These are phyloP conservation scores for Neodontobutis hainanensis DNA, from an alignment of 2,113 vertebrate genomes.

Conservation along the genomic window DNA sequence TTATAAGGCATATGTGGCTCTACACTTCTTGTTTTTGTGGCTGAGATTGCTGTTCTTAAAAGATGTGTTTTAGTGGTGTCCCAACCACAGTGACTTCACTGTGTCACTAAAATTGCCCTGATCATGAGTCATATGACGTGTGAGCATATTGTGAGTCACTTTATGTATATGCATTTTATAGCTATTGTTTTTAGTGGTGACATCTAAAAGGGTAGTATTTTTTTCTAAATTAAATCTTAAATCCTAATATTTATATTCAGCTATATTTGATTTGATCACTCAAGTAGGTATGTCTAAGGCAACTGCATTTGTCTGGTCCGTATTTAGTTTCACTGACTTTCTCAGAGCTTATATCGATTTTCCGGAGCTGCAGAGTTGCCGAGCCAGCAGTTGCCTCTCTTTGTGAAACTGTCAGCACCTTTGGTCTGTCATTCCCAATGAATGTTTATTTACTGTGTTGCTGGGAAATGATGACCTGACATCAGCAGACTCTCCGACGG, in stretches of 20 bases:
- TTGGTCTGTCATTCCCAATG: slow-evolving; percentile 43
- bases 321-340: slow-evolving; percentile 32
- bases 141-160: background rate
- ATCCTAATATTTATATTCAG: slow-evolving; percentile 12
- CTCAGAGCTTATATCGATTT: slow-evolving; percentile 58
- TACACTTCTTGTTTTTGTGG: background rate
- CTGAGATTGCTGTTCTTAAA: slow-evolving; percentile 8
- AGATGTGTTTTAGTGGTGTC: background rate
- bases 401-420: slow-evolving; percentile 65
- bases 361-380: slow-evolving; percentile 58
- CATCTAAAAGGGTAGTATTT: no score
- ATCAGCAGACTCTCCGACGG: slow-evolving; percentile 57
- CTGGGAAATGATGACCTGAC: slow-evolving; percentile 43
- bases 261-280: slow-evolving; percentile 8
- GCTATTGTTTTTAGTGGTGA: background rate
- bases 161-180: slow-evolving; percentile 4
- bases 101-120: background rate
- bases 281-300: slow-evolving; percentile 12
- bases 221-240: background rate
- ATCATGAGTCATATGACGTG: slow-evolving; percentile 16
- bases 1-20: background rate
- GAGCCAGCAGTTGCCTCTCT: slow-evolving; percentile 58
- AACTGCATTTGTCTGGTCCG: slow-evolving; percentile 50
- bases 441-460: slow-evolving; percentile 33
- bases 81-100: background rate